Conservation (phyloP, 2,113 vertebrate species). For the Dipodomys stephensi region DNA sequence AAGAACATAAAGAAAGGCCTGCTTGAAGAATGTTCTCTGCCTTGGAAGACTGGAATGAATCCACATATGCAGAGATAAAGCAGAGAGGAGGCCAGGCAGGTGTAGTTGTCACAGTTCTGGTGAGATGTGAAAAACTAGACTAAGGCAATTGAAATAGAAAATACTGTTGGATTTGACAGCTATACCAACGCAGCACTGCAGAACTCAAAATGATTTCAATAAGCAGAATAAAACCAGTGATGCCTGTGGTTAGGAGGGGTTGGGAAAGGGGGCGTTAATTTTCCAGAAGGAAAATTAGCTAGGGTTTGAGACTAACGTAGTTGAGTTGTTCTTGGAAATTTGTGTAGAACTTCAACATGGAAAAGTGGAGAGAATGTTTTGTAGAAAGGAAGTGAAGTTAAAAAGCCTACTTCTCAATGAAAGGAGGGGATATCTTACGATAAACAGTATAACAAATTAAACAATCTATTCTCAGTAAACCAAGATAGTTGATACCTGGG, state of each 20-base stretch:
- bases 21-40: not conserved
- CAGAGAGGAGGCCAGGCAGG: not conserved
- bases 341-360: not conserved
- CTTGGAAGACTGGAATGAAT: not conserved
- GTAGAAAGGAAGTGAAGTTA: not conserved
- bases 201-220: not conserved
- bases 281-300: not conserved
- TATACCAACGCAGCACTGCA: not conserved
- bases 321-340: not conserved
- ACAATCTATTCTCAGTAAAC: not conserved
- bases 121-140: not conserved
- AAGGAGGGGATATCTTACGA: not conserved
- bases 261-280: not conserved
- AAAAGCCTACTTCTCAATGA: not conserved
- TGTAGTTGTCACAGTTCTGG: not conserved
- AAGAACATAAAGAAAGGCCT: not conserved
- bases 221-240: not conserved
- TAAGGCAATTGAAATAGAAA: not conserved
- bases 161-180: not conserved
- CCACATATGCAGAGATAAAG: not conserved
- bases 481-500: not conserved
- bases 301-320: not conserved
- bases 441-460: not conserved
- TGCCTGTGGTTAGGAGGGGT: not conserved
- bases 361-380: not conserved